A percentile compares a stretch with the other conserved stretches of the same genome.
phyloP scores from a whole-genome alignment of 2,888 invertebrate species.

The Tolmerus cingulatus region DNA sequence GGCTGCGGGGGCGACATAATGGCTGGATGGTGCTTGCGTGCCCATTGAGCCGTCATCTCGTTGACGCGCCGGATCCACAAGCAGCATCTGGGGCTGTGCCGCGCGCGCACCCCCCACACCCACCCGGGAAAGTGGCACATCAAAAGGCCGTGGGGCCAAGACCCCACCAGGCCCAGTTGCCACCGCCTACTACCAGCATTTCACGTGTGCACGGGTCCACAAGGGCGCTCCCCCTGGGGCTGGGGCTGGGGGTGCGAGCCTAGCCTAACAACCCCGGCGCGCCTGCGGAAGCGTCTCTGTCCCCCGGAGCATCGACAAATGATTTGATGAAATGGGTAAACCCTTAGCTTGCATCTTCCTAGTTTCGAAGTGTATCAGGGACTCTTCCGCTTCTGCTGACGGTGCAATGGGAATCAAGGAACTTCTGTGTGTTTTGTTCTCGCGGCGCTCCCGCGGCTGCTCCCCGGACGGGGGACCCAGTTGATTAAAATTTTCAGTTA shows the following conservation, averaged over 20 bases:
- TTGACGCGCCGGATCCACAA: slow-evolving; percentile 16
- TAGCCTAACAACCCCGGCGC: background rate
- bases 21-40: slow-evolving; percentile 34
- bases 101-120: background rate
- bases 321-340: slow-evolving; percentile 39
- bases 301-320: slow-evolving; percentile 6
- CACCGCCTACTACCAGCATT: background rate
- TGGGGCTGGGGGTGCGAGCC: background rate
- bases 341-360: slow-evolving; percentile 32
- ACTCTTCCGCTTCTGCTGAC: slow-evolving; percentile 30
- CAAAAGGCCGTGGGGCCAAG: background rate
- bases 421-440: slow-evolving; percentile 28
- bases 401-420: slow-evolving; percentile 27
- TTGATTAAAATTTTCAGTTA: slow-evolving; percentile 7
- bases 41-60: slow-evolving; percentile 36
- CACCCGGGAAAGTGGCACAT: slow-evolving; percentile 10
- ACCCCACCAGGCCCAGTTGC: background rate
- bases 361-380: slow-evolving; percentile 9
- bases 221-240: background rate
- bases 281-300: slow-evolving; percentile 4
- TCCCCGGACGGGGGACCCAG: background rate
- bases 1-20: slow-evolving; percentile 26
- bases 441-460: background rate
- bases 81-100: background rate
- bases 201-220: slow-evolving; percentile 2